Conservation (phyloP, 2,113 vertebrate species). For the Noturus placidus region DNA sequence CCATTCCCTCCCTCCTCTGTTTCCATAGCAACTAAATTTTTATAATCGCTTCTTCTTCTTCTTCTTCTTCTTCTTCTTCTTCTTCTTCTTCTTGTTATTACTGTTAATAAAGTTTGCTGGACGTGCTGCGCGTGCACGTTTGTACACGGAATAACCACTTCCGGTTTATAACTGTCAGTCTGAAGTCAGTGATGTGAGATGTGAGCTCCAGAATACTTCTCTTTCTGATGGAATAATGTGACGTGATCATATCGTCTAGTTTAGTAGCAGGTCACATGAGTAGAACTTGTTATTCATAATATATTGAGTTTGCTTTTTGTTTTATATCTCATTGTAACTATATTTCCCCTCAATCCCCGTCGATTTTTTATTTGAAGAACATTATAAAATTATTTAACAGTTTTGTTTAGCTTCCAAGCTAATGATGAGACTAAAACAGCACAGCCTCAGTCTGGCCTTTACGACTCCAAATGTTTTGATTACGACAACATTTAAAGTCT, state of each 20-base stretch:
- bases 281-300: too few species aligned
- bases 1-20: constrained; percentile 63
- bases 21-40: constrained; percentile 65
- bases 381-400: neutral
- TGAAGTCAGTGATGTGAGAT: neutral
- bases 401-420: neutral
- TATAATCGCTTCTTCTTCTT: constrained; percentile 28
- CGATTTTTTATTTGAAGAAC: neutral
- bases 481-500: neutral
- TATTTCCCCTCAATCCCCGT: neutral
- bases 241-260: neutral
- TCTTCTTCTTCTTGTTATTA: neutral
- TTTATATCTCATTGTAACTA: neutral
- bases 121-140: neutral
- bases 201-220: neutral
- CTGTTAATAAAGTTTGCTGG: constrained; percentile 49
- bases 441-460: too few species aligned
- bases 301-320: neutral
- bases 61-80: neutral
- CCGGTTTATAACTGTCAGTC: neutral
- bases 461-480: neutral
- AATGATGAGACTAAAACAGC: neutral
- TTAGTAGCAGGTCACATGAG: neutral
- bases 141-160: neutral
- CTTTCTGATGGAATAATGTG: neutral